Evolutionary conservation across 2,797 vertebrate species (phyloP).

Genomic region (Sebastes melanostomus): DNA sequence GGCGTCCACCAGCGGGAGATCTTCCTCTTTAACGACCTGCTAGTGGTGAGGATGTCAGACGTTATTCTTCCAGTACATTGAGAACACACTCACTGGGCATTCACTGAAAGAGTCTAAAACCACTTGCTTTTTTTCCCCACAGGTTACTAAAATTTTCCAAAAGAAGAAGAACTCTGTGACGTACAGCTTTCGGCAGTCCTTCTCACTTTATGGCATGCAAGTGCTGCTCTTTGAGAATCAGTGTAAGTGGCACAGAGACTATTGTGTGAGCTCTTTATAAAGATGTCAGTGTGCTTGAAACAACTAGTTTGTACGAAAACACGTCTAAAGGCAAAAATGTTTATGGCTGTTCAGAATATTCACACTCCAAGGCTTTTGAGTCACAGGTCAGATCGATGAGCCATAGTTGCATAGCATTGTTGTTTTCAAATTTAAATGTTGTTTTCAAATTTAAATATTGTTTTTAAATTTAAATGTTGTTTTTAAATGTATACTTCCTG

Average conservation of each 20-base stretch:
- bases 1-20: slow-evolving; percentile 97
- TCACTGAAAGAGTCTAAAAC: background rate
- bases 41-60: slow-evolving; percentile 86
- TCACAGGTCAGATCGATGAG: no score
- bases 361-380: no score
- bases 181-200: slow-evolving; percentile 97
- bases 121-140: slow-evolving; percentile 1
- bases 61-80: background rate
- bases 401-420: no score
- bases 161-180: slow-evolving; percentile 99
- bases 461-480: no score
- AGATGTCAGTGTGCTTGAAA: background rate
- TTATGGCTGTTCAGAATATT: no score
- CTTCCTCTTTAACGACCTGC: slow-evolving; percentile 97
- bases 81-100: background rate
- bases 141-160: slow-evolving; percentile 99
- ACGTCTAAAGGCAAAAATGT: background rate
- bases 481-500: no score
- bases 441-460: no score
- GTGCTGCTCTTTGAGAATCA: slow-evolving; percentile 96
- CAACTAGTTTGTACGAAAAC: background rate
- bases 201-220: slow-evolving; percentile 97
- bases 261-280: background rate
- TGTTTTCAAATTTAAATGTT: no score
- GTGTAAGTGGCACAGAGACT: slow-evolving; percentile 83